Evolutionary conservation across 2,888 invertebrate genomes (phyloP).

Genomic region (Alviniconcha strummeri): DNA sequence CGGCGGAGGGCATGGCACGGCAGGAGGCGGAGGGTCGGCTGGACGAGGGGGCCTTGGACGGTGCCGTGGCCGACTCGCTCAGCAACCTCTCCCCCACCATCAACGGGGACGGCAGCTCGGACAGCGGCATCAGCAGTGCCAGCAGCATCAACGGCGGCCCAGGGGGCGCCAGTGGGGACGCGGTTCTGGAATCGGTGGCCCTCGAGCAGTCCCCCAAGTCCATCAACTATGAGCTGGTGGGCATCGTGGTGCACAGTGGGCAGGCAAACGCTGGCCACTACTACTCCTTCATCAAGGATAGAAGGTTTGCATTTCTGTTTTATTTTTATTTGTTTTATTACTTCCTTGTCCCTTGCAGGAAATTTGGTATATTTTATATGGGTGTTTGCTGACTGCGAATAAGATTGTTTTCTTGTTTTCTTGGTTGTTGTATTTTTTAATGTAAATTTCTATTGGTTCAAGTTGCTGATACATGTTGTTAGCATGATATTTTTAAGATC

Average conservation of each 20-base stretch:
- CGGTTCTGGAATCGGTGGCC: slow-evolving; percentile 46
- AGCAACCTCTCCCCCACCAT: slow-evolving; percentile 15
- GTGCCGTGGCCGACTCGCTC: neutral
- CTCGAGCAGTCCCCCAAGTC: slow-evolving; percentile 54
- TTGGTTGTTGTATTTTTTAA: no score
- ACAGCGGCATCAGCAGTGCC: slow-evolving; percentile 24
- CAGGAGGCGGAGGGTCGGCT: slow-evolving; percentile 42
- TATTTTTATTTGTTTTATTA: no score
- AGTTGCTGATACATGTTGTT: no score
- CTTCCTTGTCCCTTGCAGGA: no score
- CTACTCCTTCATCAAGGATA: slow-evolving; percentile 76
- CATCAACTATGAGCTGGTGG: slow-evolving; percentile 75
- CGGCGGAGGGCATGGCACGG: slow-evolving; percentile 74
- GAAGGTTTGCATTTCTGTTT: slow-evolving; percentile 54
- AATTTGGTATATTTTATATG: no score
- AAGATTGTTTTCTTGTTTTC: no score
- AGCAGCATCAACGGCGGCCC: slow-evolving; percentile 15
- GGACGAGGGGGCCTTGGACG: slow-evolving; percentile 17
- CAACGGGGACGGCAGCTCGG: slow-evolving; percentile 37
- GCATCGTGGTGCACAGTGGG: slow-evolving; percentile 77
- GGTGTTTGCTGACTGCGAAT: no score
- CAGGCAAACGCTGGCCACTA: slow-evolving; percentile 77
- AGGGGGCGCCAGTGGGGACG: slow-evolving; percentile 7
- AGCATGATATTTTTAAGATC: no score
- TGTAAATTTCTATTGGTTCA: no score